Conservation (phyloP, 1,140 invertebrate genomes). For the Melanaphis sacchari region DNA sequence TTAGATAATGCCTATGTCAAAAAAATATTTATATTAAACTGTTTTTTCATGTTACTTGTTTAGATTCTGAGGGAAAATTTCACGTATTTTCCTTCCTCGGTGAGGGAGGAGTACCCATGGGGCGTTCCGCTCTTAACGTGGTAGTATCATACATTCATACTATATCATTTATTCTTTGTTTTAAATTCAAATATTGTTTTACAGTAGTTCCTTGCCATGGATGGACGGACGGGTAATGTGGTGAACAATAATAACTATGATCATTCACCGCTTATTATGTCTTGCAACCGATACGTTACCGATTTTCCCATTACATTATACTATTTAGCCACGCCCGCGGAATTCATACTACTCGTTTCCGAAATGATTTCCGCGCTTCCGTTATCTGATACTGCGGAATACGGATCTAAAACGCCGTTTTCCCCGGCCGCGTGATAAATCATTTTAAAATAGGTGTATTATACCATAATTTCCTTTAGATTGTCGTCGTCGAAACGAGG, state of each 20-base stretch:
- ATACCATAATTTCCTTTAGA: background rate
- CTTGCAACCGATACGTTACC: background rate
- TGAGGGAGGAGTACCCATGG: background rate
- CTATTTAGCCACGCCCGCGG: background rate
- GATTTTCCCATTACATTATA: background rate
- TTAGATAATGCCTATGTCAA: no score
- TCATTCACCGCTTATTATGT: background rate
- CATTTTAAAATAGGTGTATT: background rate
- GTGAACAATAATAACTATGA: background rate
- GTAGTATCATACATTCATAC: background rate
- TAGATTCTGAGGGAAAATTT: background rate
- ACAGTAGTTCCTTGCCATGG: background rate
- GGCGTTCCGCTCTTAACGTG: background rate
- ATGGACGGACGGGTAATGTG: no score
- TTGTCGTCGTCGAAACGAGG: background rate
- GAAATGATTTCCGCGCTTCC: background rate
- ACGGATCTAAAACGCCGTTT: background rate
- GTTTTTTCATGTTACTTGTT: background rate
- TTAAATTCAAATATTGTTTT: background rate
- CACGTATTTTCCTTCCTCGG: background rate
- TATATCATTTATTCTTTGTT: background rate
- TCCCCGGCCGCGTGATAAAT: background rate
- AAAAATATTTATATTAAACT: background rate
- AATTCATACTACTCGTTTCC: background rate
- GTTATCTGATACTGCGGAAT: background rate